Evolutionary conservation across 2,797 vertebrate genomes (phyloP), one percentile per base, ranked within the genome.

Genomic region (Crypturellus tataupa): DNA sequence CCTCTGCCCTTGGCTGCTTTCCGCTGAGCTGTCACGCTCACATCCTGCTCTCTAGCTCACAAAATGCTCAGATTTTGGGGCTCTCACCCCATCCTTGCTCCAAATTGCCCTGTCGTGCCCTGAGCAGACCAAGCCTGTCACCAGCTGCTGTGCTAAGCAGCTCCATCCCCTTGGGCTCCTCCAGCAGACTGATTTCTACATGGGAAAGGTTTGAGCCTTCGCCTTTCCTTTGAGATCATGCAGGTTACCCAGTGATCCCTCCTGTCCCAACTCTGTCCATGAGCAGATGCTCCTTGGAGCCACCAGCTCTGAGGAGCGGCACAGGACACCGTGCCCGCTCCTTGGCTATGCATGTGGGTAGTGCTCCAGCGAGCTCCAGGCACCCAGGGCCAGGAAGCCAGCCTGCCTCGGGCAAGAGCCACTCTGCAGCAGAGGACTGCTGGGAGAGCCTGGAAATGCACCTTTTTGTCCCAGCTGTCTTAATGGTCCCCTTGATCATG

Each of bases 41-140:
- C 0, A 3, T 40, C 10, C 24, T 8, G 19, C 55, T 67, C 12
- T 56, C 15, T 1, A 2, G 6, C 20, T 47, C 46, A 21, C 7
- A 47, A 47, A 47, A 47, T 11, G 46, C 46, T 47, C 46, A 35
- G 2, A 7, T 68, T 40, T 63, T 67, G 44, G 25, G 33, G 35
- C 25, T 33, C 29, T 23, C 12, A 77, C 9, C 23, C n/a, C 19
- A 7, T 10, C 24, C 51, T 69, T 39, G 23, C 31, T 46, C 46
- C 60, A 12, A 56, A 67, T 0, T 3, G 7, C 23, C 17, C 59
- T 25, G 23, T 35, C 35, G 9, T 37, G 35, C 59, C 35, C 60
- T 63, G 62, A 27, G 19, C 62, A 20, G 35, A 62, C 62, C 39
- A 4, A 42, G 15, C 56, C 23, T 55, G 53, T 55, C 29, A 16